These are phyloP conservation scores for Grammomys dolichurus DNA, from an alignment of 2,113 vertebrate species.

Conservation along the genomic window DNA sequence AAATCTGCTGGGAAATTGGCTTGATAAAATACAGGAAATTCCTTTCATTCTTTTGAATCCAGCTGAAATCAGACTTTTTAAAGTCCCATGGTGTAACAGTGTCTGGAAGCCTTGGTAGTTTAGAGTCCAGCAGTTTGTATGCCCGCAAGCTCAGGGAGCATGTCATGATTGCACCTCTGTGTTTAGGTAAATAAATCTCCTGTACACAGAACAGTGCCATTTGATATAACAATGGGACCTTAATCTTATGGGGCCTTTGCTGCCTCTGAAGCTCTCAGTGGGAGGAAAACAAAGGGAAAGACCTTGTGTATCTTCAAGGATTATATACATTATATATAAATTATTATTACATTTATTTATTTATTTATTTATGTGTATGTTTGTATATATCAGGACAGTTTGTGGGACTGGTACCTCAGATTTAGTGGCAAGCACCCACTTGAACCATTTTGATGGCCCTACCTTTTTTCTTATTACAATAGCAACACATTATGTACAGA, in stretches of 20 bases:
- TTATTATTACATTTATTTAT: neutral
- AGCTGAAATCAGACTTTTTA: slow-evolving; percentile 63
- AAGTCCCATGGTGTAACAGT: slow-evolving; percentile 51
- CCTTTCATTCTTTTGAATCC: slow-evolving; percentile 77
- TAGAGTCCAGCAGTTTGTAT: neutral
- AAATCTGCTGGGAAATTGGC: slow-evolving; percentile 72
- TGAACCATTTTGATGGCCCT: neutral
- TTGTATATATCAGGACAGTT: neutral
- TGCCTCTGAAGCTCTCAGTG: neutral
- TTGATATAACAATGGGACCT: slow-evolving; percentile 18
- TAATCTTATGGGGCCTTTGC: neutral
- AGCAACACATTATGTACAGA: neutral
- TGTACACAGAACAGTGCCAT: neutral
- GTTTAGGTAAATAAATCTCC: slow-evolving; percentile 61
- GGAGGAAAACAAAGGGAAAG: slow-evolving; percentile 20
- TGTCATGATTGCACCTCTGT: slow-evolving; percentile 45
- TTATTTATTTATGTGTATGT: neutral
- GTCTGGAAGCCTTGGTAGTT: slow-evolving; percentile 36
- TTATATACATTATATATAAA: neutral
- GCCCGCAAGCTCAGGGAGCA: neutral
- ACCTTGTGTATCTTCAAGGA: neutral
- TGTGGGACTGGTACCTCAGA: neutral
- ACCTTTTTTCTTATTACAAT: neutral
- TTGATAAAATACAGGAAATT: slow-evolving; percentile 80
- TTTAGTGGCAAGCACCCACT: neutral